Evolutionary conservation across 2,797 vertebrate species (phyloP), one percentile per base, ranked within the genome.

Genomic region (Lateolabrax maculatus): DNA sequence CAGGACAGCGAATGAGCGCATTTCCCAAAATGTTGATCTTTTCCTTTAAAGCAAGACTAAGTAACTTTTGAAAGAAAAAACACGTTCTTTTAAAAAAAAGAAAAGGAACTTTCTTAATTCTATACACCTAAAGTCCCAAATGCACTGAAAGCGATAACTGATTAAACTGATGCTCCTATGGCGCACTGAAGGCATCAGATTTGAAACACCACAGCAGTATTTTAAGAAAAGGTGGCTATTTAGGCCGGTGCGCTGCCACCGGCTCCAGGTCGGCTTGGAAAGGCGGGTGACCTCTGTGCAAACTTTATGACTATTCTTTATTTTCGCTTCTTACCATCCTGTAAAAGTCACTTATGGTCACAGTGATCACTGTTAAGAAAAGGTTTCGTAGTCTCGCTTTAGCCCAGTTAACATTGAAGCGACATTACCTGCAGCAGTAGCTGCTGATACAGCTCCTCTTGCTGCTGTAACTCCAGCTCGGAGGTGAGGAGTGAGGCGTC

Each of bases 361-460:
- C 56, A 15, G 11, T 8, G 25, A 23, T 27, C 0, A 11, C 51
- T 39, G 34, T 19, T 10, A 1, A 66, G 16, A 0, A 15, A 29
- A n/a, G 43, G 4, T 13, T 21, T 27, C 4, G 2, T 1, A 25
- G 21, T 5, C 15, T 27, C 0, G 0, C 1, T 27, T 70, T 51
- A 25, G 62, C 8, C 21, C 10, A n/a, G 3, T 36, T 27, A 9
- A 25, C 4, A 13, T 9, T 8, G 21, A 52, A 44, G 29, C 18
- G 34, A 13, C n/a, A 7, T 57, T 34, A 94, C 95, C 93, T 95
- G 87, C 49, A 92, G 27, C 9, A 95, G 87, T 69, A 95, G 79
- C 58, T 95, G 92, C 10, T 94, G 90, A 49, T 94, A 95, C 7
- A 95, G 66, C 41, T 93, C 92, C 81, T 94, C 94, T 11, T 95